phyloP scores from a whole-genome alignment of 1,140 invertebrate genomes.

The Drosophila teissieri region DNA sequence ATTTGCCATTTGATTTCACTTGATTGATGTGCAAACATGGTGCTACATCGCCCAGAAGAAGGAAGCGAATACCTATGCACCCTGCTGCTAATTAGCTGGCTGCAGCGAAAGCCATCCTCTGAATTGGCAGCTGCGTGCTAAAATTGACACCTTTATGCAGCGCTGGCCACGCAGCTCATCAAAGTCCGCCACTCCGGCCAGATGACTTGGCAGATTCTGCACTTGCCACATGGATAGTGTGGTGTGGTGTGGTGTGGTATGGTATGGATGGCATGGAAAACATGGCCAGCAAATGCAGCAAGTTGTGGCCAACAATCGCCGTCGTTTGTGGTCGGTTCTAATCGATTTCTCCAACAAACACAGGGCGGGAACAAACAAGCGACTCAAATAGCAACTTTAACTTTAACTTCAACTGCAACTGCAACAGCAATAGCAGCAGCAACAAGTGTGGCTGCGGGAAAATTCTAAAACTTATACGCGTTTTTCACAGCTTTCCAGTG shows the following conservation, averaged over 20 bases:
- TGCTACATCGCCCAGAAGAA: conserved; percentile 9
- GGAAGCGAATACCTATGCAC: conserved; percentile 36
- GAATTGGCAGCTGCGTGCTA: conserved; percentile 77
- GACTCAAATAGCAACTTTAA: conserved; percentile 54
- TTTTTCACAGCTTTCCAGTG: conserved; percentile 79
- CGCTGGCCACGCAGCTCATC: conserved; percentile 69
- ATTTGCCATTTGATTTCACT: conserved; percentile 73
- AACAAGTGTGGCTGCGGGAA: conserved; percentile 62
- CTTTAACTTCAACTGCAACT: conserved; percentile 22
- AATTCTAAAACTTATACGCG: conserved; percentile 75
- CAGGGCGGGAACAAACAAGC: conserved; percentile 64
- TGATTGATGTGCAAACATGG: conserved; percentile 78
- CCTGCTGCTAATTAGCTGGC: conserved; percentile 62
- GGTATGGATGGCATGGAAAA: neutral
- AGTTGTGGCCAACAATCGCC: conserved; percentile 27
- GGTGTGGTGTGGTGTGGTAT: too few relatives aligned
- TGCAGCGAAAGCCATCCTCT: conserved; percentile 40
- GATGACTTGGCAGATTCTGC: conserved; percentile 68
- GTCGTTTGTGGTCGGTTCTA: conserved; percentile 78
- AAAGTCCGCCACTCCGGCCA: conserved; percentile 41
- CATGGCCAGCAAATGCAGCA: neutral
- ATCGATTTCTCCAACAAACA: conserved; percentile 83
- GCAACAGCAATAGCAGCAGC: conserved; percentile 26
- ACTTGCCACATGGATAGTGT: conserved; percentile 23
- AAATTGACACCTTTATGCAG: conserved; percentile 81